Base-by-base conservation (phyloP, 2,113 vertebrate species). In the Colaptes auratus region DNA sequence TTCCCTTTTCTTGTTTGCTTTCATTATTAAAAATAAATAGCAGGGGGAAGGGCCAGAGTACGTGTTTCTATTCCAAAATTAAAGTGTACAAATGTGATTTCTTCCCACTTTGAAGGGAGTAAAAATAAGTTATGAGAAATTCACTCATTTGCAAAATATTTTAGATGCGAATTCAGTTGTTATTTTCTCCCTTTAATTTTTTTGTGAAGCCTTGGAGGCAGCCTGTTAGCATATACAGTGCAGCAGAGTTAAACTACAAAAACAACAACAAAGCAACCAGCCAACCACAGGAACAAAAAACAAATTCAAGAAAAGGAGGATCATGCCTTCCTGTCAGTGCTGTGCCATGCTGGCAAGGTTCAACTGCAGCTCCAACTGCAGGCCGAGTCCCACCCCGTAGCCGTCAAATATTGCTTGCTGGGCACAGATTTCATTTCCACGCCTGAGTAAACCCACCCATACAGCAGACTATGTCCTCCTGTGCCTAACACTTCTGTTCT, bases 401-500 rank as follows among this genome's bases (percentile, higher is more conserved):
- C 76, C 65, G 28, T 42, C 58, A 80, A 66, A 42, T 42, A 3
- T 85, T 95, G 88, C 44, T 96, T 96, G 67, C 80, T 73, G 59
- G 42, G 86, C 88, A 73, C 90, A 23, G 94, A 82, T 97, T 96
- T 96, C 56, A 96, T 96, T 95, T 97, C 95, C 89, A 77, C 75
- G 89, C 94, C 95, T 95, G 95, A 95, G 56, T 92, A 97, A 97
- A 98, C 88, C 95, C 93, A 93, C 93, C 95, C 94, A 94, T 88
- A 73, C 28, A 35, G 82, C 90, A 97, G 92, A 93, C 88, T 89
- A 66, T 95, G 86, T 90, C 94, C 92, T 52, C 11, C 94, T 88
- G 92, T 0, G 2, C 44, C 92, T 97, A 97, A 96, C 94, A 96
- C 97, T 97, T 98, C 93, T 85, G 39, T 93, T 95, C 86, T 71